Percentiles rank a stretch among this genome's conserved stretches.
phyloP scores from a whole-genome alignment of 2,797 vertebrate species.

The Staurois parvus region DNA sequence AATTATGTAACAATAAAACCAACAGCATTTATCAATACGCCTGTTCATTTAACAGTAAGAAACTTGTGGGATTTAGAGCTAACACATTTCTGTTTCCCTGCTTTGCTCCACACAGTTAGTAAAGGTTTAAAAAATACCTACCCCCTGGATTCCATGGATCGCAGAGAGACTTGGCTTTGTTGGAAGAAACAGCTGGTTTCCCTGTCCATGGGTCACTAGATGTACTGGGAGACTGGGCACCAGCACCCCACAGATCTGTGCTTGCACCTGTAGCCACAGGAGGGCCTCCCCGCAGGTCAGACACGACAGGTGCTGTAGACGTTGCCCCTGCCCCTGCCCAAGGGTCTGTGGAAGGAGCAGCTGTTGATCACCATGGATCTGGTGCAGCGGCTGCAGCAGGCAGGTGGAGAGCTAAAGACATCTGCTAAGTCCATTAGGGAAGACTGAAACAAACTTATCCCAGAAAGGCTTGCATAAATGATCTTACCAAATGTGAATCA shows the following conservation, averaged over 20 bases:
- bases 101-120: too few species aligned
- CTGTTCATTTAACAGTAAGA: too few species aligned
- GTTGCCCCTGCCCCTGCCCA: conserved; percentile 55
- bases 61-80: too few species aligned
- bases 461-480: too few species aligned
- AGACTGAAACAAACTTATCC: conserved; percentile 69
- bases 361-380: conserved; percentile 68
- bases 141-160: conserved; percentile 66
- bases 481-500: too few species aligned
- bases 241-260: conserved; percentile 70
- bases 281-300: conserved; percentile 84
- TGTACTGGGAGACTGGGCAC: conserved; percentile 56
- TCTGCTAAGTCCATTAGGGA: conserved; percentile 89
- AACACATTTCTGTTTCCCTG: too few species aligned
- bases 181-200: conserved; percentile 59
- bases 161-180: conserved; percentile 62
- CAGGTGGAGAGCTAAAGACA: conserved; percentile 73
- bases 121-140: background rate
- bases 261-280: conserved; percentile 66
- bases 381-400: conserved; percentile 55
- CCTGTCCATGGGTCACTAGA: conserved; percentile 69
- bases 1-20: too few species aligned
- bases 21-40: too few species aligned
- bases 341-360: conserved; percentile 54
- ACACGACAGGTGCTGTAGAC: conserved; percentile 28